These are phyloP conservation scores for Cosmia trapezina DNA, from an alignment of 2,888 invertebrate genomes.

Conservation along the genomic window DNA sequence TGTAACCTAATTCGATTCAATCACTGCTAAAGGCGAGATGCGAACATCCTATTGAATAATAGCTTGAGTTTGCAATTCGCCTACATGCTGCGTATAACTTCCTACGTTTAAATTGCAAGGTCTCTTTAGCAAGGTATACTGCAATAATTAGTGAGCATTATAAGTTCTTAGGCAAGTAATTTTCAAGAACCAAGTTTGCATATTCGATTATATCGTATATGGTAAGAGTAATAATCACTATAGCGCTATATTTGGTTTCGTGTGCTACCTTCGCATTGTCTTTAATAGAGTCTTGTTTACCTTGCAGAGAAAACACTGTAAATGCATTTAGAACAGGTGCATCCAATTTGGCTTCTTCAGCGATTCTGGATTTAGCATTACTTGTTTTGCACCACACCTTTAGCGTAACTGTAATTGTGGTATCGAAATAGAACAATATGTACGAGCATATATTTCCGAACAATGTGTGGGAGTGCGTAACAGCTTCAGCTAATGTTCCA, in stretches of 20 bases:
- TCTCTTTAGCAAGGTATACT: conserved; percentile 32
- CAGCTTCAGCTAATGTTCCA: conserved; percentile 53
- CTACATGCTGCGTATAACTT: conserved; percentile 56
- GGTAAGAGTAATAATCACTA: conserved; percentile 41
- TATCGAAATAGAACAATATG: conserved; percentile 5
- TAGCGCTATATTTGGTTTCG: conserved; percentile 36
- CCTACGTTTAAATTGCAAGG: conserved; percentile 67
- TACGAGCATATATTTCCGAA: conserved; percentile 24
- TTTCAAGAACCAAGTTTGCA: conserved; percentile 37
- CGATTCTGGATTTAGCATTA: background rate
- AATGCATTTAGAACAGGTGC: conserved; percentile 23
- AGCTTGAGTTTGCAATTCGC: conserved; percentile 59
- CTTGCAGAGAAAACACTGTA: conserved; percentile 36
- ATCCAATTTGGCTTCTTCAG: conserved; percentile 1
- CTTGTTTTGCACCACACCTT: background rate
- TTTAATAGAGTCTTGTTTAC: conserved; percentile 27
- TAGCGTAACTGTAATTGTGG: background rate
- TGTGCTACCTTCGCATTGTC: conserved; percentile 35
- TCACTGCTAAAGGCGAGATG: conserved; percentile 47
- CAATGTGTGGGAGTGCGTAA: conserved; percentile 22
- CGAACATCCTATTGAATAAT: conserved; percentile 64
- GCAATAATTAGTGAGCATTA: conserved; percentile 47
- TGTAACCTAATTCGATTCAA: conserved; percentile 55
- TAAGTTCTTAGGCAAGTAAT: conserved; percentile 30
- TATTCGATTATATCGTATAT: conserved; percentile 47